phyloP scores from a whole-genome alignment of 2,113 vertebrate genomes.

The Caranx melampygus region DNA sequence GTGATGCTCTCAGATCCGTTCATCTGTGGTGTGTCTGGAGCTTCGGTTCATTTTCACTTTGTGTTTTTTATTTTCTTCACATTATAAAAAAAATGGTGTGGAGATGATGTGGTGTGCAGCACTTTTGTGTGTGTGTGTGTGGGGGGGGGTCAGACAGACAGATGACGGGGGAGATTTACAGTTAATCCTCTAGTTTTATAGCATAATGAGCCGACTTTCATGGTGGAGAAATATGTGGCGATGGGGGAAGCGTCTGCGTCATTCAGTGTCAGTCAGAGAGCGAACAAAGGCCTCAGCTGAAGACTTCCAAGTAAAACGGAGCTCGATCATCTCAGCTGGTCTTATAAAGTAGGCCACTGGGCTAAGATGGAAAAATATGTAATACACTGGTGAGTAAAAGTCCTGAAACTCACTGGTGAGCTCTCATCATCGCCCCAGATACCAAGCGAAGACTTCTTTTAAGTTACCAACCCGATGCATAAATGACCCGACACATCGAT shows the following conservation, averaged over 20 bases:
- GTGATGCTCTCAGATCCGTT: conserved; percentile 9
- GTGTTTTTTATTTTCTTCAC: not conserved
- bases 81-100: conserved; percentile 16
- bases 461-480: not conserved
- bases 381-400: not conserved
- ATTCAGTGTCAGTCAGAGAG: not conserved
- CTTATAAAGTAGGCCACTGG: not conserved
- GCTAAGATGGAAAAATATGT: not conserved
- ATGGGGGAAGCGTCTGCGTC: not conserved
- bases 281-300: not conserved
- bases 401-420: not conserved
- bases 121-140: conserved; percentile 3
- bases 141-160: not conserved
- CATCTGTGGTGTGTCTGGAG: not conserved
- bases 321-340: not conserved
- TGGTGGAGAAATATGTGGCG: conserved; percentile 25
- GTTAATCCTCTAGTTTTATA: conserved; percentile 31
- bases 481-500: not conserved
- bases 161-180: conserved; percentile 28
- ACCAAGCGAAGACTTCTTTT: not conserved
- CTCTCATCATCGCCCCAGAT: not conserved
- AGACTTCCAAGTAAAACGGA: not conserved
- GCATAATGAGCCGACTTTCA: conserved; percentile 29
- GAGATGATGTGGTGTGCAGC: conserved; percentile 3
- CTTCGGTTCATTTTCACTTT: not conserved